Evolutionary conservation across 2,888 invertebrate species (phyloP).

Genomic region (Subacronicta megacephala): DNA sequence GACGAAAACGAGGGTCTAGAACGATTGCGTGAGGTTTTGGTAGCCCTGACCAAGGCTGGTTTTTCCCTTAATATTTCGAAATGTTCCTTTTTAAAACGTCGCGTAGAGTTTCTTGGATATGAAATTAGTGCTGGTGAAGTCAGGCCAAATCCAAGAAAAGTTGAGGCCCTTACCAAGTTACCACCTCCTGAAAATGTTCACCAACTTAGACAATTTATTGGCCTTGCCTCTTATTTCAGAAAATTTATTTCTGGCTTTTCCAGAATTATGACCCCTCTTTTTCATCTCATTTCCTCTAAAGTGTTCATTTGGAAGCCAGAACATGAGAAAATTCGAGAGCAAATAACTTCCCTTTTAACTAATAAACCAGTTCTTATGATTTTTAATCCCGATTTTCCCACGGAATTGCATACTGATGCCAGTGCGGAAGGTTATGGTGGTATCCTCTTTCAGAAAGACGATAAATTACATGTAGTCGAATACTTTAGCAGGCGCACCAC

Average conservation of each 20-base stretch:
- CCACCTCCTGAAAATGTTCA: constrained; percentile 39
- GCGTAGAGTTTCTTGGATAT: constrained; percentile 48
- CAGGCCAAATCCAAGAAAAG: constrained; percentile 48
- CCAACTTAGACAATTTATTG: constrained; percentile 52
- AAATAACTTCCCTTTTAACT: constrained; percentile 39
- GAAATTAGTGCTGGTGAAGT: constrained; percentile 40
- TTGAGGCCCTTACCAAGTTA: constrained; percentile 35
- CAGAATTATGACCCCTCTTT: constrained; percentile 24
- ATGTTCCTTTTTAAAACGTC: constrained; percentile 43
- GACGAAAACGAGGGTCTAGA: constrained; percentile 23
- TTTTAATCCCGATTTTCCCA: constrained; percentile 36
- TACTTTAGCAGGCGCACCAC: constrained; percentile 7
- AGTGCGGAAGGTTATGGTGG: constrained; percentile 46
- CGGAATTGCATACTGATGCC: constrained; percentile 53
- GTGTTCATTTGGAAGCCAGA: constrained; percentile 24
- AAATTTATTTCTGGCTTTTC: constrained; percentile 39
- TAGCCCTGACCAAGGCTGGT: constrained; percentile 21
- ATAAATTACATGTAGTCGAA: not conserved
- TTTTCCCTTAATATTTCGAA: constrained; percentile 52
- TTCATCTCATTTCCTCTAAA: constrained; percentile 19
- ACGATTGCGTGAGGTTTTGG: constrained; percentile 19
- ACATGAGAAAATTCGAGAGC: constrained; percentile 36
- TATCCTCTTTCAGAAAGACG: constrained; percentile 10
- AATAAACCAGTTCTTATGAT: constrained; percentile 32
- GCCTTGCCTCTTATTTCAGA: constrained; percentile 50